A percentile compares a stretch with the other conserved stretches of the same genome.
Conservation (phyloP, 64 coral and sea anemone genomes). For the Cladopsammia gracilis region DNA sequence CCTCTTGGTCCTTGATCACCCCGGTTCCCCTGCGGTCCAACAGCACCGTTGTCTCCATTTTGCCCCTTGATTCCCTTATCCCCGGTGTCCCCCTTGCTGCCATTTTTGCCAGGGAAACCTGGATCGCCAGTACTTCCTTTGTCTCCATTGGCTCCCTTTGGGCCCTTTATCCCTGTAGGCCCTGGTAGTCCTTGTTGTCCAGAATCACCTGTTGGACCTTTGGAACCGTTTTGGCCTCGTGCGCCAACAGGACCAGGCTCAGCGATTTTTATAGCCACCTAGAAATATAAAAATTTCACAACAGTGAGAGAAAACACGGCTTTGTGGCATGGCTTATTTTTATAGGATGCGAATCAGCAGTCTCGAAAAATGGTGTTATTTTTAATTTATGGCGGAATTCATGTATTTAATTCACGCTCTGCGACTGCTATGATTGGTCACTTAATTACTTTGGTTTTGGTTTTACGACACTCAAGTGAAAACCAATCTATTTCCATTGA, state of each 20-base stretch:
- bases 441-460: too few relatives aligned
- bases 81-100: neutral
- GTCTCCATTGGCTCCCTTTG: neutral
- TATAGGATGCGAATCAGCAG: neutral
- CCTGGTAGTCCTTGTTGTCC: neutral
- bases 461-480: too few relatives aligned
- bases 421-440: too few relatives aligned
- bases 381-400: too few relatives aligned
- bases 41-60: neutral
- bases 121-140: neutral
- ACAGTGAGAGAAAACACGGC: neutral
- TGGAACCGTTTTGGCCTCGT: neutral
- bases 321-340: neutral
- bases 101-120: neutral
- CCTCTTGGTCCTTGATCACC: neutral
- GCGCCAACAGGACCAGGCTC: neutral
- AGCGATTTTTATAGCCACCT: neutral
- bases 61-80: neutral
- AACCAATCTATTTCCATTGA: too few relatives aligned
- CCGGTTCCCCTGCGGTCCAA: neutral
- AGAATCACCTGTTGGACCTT: slow-evolving; percentile 14
- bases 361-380: too few relatives aligned
- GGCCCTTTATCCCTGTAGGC: neutral
- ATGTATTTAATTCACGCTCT: too few relatives aligned
- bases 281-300: neutral